Percentiles rank a stretch among this genome's conserved stretches.
These are phyloP conservation scores for Carterocephalus palaemon DNA, from an alignment of 2,888 invertebrate species.

Conservation along the genomic window DNA sequence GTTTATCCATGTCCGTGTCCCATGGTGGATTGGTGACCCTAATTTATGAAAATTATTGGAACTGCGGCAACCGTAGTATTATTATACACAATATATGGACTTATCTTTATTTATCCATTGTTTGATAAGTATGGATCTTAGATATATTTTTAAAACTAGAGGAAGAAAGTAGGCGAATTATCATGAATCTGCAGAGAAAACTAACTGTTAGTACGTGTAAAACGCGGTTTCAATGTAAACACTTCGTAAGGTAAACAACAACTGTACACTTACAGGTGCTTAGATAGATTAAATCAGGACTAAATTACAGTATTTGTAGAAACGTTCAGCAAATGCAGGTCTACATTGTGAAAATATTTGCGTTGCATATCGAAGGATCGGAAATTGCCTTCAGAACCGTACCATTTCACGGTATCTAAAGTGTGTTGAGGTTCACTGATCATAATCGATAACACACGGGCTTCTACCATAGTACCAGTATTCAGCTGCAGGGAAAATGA, in stretches of 20 bases:
- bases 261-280: background rate
- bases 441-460: constrained; percentile 23
- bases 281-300: constrained; percentile 14
- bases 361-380: constrained; percentile 20
- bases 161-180: too few relatives aligned
- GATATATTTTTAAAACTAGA: too few relatives aligned
- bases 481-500: constrained; percentile 11
- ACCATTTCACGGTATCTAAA: constrained; percentile 21
- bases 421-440: constrained; percentile 15
- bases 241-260: constrained; percentile 3
- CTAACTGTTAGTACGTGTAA: background rate
- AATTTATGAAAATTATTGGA: too few relatives aligned
- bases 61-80: too few relatives aligned
- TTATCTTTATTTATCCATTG: too few relatives aligned
- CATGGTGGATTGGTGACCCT: too few relatives aligned
- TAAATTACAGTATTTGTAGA: constrained; percentile 14
- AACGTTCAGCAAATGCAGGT: constrained; percentile 15
- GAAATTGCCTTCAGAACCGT: constrained; percentile 16
- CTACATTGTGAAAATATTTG: constrained; percentile 9
- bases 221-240: too few relatives aligned
- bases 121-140: too few relatives aligned
- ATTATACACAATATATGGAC: too few relatives aligned
- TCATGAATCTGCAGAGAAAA: too few relatives aligned
- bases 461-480: constrained; percentile 7
- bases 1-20: too few relatives aligned